phyloP scores from a whole-genome alignment of 2,113 vertebrate genomes.

The Conger conger region DNA sequence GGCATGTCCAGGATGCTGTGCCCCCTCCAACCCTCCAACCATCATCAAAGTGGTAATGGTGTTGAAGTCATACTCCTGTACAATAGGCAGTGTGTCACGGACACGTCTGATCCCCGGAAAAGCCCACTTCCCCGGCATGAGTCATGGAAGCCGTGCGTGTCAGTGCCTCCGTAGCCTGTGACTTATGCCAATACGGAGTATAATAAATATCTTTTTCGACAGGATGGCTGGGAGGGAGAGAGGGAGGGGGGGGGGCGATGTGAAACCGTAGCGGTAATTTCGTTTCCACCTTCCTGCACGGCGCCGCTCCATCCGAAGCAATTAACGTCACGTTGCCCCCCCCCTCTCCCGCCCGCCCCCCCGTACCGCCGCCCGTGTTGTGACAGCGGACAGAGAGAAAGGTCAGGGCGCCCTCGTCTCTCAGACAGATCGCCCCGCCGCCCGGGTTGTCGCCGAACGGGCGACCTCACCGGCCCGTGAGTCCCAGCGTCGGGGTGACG shows the following conservation, averaged over 20 bases:
- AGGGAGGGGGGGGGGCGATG: constrained; percentile 8
- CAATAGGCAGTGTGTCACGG: neutral
- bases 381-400: constrained; percentile 23
- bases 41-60: constrained; percentile 20
- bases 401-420: constrained; percentile 16
- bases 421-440: neutral
- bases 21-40: constrained; percentile 10
- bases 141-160: constrained; percentile 34
- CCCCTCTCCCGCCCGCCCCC: neutral
- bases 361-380: neutral
- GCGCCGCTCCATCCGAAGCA: constrained; percentile 47
- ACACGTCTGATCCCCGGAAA: neutral
- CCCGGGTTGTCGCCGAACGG: neutral
- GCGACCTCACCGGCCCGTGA: neutral
- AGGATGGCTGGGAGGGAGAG: constrained; percentile 67
- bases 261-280: constrained; percentile 44
- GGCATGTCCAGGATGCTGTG: too few relatives aligned
- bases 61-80: constrained; percentile 20
- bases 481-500: neutral
- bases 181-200: constrained; percentile 59
- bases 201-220: constrained; percentile 72
- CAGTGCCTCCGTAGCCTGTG: constrained; percentile 56
- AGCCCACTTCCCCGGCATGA: constrained; percentile 36
- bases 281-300: constrained; percentile 24
- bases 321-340: constrained; percentile 64